These are phyloP conservation scores for Apostichopus californicus DNA, from an alignment of 35 echinoderm and acorn worm species.

Conservation along the genomic window DNA sequence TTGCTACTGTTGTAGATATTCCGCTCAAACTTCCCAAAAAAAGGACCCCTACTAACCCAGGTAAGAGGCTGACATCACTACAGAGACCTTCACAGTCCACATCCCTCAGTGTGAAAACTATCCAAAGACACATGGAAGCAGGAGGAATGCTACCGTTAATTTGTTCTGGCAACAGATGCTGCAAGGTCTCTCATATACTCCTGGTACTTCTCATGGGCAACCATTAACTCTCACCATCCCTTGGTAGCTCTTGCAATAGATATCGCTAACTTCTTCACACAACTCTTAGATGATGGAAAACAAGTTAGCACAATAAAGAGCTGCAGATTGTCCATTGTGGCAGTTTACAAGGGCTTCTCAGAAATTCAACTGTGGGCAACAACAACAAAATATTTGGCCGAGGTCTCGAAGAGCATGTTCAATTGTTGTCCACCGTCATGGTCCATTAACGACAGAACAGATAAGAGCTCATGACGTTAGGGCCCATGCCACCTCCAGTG, in stretches of 20 bases:
- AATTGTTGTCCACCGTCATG: no score
- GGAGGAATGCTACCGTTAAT: background rate
- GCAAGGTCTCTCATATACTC: background rate
- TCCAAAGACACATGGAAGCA: background rate
- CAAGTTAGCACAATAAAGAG: background rate
- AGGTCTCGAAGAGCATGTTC: no score
- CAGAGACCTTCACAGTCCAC: background rate
- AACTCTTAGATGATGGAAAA: background rate
- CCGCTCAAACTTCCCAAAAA: background rate
- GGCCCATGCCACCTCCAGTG: no score
- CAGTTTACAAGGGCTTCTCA: background rate
- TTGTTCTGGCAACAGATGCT: background rate
- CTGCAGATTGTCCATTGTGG: background rate
- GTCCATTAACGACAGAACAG: no score
- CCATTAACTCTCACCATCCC: background rate
- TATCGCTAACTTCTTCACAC: background rate
- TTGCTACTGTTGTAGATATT: background rate
- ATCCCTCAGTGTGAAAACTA: constrained; percentile 27
- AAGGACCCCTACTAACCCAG: background rate
- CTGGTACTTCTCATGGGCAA: no score
- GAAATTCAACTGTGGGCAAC: no score
- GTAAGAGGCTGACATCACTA: background rate
- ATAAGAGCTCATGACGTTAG: no score
- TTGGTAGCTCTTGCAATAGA: background rate
- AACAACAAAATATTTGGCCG: no score